These are phyloP conservation scores for Drosophila mimetica DNA, from an alignment of 2,888 invertebrate species.

Conservation along the genomic window DNA sequence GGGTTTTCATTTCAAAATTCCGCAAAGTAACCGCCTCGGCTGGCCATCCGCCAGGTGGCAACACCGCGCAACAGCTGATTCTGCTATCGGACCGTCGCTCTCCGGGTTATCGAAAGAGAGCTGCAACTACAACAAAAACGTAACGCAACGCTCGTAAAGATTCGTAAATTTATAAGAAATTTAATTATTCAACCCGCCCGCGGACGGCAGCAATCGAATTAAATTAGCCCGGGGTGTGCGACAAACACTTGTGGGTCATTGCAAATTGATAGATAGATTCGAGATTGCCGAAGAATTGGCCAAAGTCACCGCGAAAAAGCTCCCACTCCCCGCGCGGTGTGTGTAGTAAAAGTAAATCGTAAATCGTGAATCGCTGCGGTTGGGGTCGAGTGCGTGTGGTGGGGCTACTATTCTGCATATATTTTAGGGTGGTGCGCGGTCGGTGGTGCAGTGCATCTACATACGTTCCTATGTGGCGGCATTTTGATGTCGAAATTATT, in stretches of 20 bases:
- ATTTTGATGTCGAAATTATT: slow-evolving; percentile 64
- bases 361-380: slow-evolving; percentile 18
- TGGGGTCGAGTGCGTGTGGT: slow-evolving; percentile 17
- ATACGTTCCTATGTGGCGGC: slow-evolving; percentile 55
- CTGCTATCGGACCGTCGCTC: slow-evolving; percentile 20
- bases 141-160: slow-evolving; percentile 33
- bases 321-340: slow-evolving; percentile 25
- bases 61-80: slow-evolving; percentile 23
- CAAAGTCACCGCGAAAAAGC: slow-evolving; percentile 28
- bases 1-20: not conserved
- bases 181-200: slow-evolving; percentile 32
- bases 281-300: slow-evolving; percentile 11
- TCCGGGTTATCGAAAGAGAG: slow-evolving; percentile 10
- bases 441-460: slow-evolving; percentile 42
- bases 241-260: slow-evolving; percentile 10
- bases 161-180: slow-evolving; percentile 41
- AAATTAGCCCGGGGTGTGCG: slow-evolving; percentile 33
- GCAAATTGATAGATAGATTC: slow-evolving; percentile 21
- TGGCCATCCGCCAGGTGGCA: slow-evolving; percentile 1
- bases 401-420: slow-evolving; percentile 31
- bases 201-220: slow-evolving; percentile 25
- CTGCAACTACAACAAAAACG: slow-evolving; percentile 34
- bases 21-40: not conserved
- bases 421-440: slow-evolving; percentile 29
- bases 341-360: slow-evolving; percentile 25